These are phyloP conservation scores for Heteromormyrus szaboi DNA, from an alignment of 2,797 vertebrate genomes.

Conservation along the genomic window DNA sequence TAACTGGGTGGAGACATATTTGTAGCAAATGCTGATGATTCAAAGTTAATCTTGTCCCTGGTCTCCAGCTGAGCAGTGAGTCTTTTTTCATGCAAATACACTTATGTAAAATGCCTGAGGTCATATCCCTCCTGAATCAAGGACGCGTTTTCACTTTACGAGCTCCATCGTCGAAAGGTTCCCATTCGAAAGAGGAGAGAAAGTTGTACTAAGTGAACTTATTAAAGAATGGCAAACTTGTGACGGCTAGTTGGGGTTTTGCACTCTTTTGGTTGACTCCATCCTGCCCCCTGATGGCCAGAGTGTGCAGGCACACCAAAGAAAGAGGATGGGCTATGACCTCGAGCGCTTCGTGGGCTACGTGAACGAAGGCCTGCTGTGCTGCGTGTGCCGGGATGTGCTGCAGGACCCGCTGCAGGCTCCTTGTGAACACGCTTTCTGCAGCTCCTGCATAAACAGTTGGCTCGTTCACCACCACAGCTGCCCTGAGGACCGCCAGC, in stretches of 20 bases:
- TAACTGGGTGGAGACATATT: neutral
- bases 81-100: neutral
- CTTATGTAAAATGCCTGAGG: neutral
- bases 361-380: conserved; percentile 82
- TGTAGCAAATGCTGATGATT: neutral
- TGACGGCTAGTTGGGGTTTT: neutral
- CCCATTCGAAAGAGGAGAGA: neutral
- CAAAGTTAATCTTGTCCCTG: neutral
- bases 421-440: conserved; percentile 86
- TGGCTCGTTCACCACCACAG: conserved; percentile 79
- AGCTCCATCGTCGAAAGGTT: neutral
- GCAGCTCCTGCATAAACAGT: conserved; percentile 74
- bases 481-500: conserved; percentile 81
- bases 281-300: neutral
- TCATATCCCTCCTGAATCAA: neutral
- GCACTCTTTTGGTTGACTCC: neutral
- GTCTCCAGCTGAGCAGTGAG: neutral
- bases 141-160: neutral
- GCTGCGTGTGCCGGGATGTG: conserved; percentile 81
- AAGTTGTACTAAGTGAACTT: neutral
- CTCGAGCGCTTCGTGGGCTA: conserved; percentile 82
- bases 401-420: conserved; percentile 79
- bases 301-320: neutral
- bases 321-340: conserved; percentile 76
- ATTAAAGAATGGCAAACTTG: neutral